A percentile compares a stretch with the other conserved stretches of the same genome.
Evolutionary conservation across 2,888 invertebrate genomes (phyloP).

Genomic region (Sarcophaga subvicina): DNA sequence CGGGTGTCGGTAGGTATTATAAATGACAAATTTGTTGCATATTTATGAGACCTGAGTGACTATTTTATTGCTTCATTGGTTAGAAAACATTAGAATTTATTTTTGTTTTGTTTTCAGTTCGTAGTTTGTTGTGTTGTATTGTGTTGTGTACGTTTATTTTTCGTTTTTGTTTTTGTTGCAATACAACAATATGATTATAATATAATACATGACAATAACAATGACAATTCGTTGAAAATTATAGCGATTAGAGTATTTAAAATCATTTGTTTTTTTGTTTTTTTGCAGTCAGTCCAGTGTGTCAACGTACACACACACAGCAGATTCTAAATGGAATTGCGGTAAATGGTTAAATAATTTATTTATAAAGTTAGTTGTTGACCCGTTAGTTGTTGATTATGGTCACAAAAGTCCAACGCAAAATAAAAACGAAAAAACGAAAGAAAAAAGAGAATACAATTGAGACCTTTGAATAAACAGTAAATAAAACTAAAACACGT

Average conservation of each 20-base stretch:
- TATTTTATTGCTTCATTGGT: constrained; percentile 68
- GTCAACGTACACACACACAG: neutral
- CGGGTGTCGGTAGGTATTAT: neutral
- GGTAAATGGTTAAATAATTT: constrained; percentile 37
- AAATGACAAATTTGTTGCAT: constrained; percentile 62
- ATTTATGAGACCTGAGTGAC: constrained; percentile 70
- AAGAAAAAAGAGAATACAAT: neutral
- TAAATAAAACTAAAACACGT: no score
- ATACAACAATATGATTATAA: constrained; percentile 51
- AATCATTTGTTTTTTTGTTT: constrained; percentile 47
- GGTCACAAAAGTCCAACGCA: neutral
- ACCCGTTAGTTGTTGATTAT: constrained; percentile 44
- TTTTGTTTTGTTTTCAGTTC: constrained; percentile 6
- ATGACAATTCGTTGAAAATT: constrained; percentile 64
- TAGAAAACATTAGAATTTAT: constrained; percentile 64
- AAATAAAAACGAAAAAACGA: no score
- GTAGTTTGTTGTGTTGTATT: constrained; percentile 7
- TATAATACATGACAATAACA: constrained; percentile 57
- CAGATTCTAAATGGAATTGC: neutral
- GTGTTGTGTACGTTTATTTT: constrained; percentile 5
- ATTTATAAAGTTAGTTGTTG: constrained; percentile 21
- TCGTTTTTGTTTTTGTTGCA: constrained; percentile 6
- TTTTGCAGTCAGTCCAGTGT: neutral
- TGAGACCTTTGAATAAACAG: neutral
- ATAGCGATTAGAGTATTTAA: constrained; percentile 59